Conservation (phyloP, 1,140 invertebrate species). For the Aphelinus atriplicis region DNA sequence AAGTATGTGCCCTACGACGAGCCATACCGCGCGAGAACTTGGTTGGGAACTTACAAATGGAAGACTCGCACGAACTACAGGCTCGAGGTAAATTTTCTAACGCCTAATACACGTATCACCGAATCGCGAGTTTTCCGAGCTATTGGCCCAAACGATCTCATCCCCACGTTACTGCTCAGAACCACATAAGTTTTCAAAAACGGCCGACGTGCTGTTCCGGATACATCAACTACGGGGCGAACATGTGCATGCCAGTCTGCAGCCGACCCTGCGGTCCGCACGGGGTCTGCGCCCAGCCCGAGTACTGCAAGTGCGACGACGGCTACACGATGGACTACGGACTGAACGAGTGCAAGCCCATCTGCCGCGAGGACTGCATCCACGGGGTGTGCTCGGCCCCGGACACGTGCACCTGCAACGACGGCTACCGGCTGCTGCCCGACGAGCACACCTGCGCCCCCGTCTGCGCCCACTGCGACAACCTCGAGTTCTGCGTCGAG, state of each 20-base stretch:
- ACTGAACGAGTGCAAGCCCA: conserved; percentile 26
- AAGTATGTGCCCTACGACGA: conserved; percentile 41
- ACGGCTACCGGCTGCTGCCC: conserved; percentile 45
- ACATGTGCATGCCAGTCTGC: conserved; percentile 39
- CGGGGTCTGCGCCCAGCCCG: conserved; percentile 36
- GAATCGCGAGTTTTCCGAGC: no score
- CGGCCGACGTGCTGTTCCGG: conserved; percentile 69
- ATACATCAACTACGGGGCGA: conserved; percentile 52
- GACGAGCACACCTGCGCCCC: conserved; percentile 39
- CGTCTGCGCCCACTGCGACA: conserved; percentile 37
- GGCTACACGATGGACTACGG: conserved; percentile 38
- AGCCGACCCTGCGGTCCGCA: conserved; percentile 11
- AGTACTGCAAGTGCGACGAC: conserved; percentile 38
- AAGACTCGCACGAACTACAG: conserved; percentile 43
- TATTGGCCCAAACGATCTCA: no score
- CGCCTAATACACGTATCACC: no score
- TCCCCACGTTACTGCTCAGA: conserved; percentile 26
- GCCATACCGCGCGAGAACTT: conserved; percentile 33
- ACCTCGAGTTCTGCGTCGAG: conserved; percentile 42
- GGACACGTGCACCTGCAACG: conserved; percentile 49
- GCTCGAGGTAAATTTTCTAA: conserved; percentile 41
- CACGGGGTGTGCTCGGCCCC: conserved; percentile 48
- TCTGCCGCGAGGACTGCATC: conserved; percentile 21
- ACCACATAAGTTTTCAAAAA: background rate
- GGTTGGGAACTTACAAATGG: conserved; percentile 31